Evolutionary conservation across 2,888 invertebrate species (phyloP), one percentile per base, ranked within the genome.

Genomic region (Leptura quadrifasciata): DNA sequence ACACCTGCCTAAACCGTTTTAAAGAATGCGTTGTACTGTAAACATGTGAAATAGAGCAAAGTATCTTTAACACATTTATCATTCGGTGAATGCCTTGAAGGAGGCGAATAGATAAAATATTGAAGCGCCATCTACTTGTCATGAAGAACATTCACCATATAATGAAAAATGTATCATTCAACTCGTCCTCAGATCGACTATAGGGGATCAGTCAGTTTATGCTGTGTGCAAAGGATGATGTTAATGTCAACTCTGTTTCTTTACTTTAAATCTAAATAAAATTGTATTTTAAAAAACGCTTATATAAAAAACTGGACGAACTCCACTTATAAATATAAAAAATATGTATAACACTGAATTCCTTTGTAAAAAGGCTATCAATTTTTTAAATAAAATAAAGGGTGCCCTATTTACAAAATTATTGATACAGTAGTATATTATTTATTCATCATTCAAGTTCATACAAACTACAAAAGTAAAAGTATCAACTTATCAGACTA

Each of bases 41-140:
- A 47, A 47, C 17, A 47, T 47, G 15, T 2, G 12, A n/a, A 47
- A 47, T 47, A 47, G n/a, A 47, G n/a, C 47, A n/a, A n/a, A 47
- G 47, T 47, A 47, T 47, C 47, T 47, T 47, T n/a, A 47, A 47
- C 47, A 57, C 74, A 74, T 74, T 74, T 65, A 74, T 74, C 74
- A 74, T 74, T 74, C 69, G 63, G 54, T 57, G 54, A 47, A 47
- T 47, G 47, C 47, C 47, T 47, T 47, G 64, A 55, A 47, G 61
- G 52, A 65, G 55, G 71, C 63, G 71, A 72, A 71, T 71, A 54
- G 70, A 75, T 75, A 54, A 75, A 71, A 75, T 75, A 75, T 75
- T 70, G 75, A 71, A 75, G 71, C 71, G 75, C 60, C 70, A 71
- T 75, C 71, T 65, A 75, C 75, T 75, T 75, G 75, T 71, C 70